Evolutionary conservation across 1,140 invertebrate genomes (phyloP), one percentile per base, ranked within the genome.

Genomic region (Rhopalosiphum maidis): DNA sequence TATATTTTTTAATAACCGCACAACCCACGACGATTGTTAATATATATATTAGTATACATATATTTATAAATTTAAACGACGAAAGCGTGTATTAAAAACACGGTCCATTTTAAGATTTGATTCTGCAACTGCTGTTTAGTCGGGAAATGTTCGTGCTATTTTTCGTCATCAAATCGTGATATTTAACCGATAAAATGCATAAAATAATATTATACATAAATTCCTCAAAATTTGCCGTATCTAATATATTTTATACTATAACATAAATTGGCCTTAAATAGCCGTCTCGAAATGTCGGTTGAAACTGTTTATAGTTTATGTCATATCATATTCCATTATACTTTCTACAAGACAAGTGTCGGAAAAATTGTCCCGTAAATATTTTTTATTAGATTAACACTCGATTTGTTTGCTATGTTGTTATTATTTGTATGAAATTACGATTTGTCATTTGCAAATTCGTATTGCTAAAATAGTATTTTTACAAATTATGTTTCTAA

Each of bases 131-230:
- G 30, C 15, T 77, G 30, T 77, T n/a, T 77, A n/a, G 30, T 18
- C 30, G 9, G 1, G 60, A 68, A 68, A 68, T 15, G 9, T 68
- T 68, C 11, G 30, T 4, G 2, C 35, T 85, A 43, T 41, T 85
- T 43, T 30, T 23, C 30, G 30, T 18, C 5, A 30, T 87, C 43
- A 30, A 87, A 87, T 87, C 4, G 25, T 87, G 4, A 46, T 30
- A 30, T 9, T 87, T 85, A 43, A 15, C 83, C 37, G 9, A 41
- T 41, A 85, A 41, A 85, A 77, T n/a, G n/a, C n/a, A 77, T 77
- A 77, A n/a, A 77, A 35, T n/a, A 77, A 77, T 77, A 77, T n/a
- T 60, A 77, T 77, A 77, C n/a, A 77, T 68, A 68, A 68, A 77
- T 77, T 4, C 2, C 30, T n/a, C 15, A 21, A 77, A 77, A 77